A percentile compares a stretch with the other conserved stretches of the same genome.
Conservation (phyloP, 2,113 vertebrate species). For the Hippoglossus stenolepis region DNA sequence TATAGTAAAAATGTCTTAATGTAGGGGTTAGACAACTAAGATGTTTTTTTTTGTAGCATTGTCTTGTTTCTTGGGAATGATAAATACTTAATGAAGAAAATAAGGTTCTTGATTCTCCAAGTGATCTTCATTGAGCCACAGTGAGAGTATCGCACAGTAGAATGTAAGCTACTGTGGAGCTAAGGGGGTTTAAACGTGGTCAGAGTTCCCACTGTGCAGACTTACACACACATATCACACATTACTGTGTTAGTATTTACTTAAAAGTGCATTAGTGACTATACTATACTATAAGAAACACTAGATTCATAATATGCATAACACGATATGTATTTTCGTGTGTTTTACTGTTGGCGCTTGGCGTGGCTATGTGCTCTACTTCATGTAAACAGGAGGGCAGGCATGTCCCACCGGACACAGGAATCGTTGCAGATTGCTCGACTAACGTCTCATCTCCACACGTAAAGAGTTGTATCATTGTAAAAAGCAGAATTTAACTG, state of each 20-base stretch:
- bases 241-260: not conserved
- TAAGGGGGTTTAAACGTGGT: not conserved
- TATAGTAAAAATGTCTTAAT: not conserved
- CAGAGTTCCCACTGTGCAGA: not conserved
- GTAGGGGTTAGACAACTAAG: not conserved
- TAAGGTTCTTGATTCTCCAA: not conserved
- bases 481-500: no score
- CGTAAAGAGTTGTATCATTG: no score
- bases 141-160: not conserved
- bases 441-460: no score
- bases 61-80: not conserved
- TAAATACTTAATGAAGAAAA: not conserved
- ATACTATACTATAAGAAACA: not conserved
- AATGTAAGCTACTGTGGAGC: not conserved
- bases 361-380: no score
- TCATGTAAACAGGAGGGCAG: no score
- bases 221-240: not conserved
- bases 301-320: no score
- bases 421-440: no score
- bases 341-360: no score
- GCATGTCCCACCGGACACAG: no score
- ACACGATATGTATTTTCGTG: no score
- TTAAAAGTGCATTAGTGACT: not conserved
- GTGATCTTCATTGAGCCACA: not conserved
- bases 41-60: not conserved